Conservation (phyloP, 2,888 invertebrate species). For the Aspidiotus destructor region DNA sequence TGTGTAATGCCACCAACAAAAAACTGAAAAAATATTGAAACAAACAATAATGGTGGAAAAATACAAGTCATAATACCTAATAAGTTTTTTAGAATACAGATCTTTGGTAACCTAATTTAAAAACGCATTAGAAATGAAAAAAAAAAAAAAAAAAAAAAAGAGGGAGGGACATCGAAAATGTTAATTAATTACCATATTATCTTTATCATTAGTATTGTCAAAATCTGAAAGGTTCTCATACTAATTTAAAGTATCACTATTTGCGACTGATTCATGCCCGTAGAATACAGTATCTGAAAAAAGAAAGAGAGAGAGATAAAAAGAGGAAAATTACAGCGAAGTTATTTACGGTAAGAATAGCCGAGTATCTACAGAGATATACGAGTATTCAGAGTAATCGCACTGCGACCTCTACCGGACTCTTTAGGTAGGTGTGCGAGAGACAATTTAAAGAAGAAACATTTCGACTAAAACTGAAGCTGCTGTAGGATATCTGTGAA, state of each 20-base stretch:
- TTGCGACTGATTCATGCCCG: constrained; percentile 38
- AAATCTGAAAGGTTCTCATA: constrained; percentile 19
- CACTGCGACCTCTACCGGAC: too few relatives aligned
- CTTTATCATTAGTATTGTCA: constrained; percentile 27
- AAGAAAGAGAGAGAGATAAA: neutral
- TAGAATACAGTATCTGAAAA: constrained; percentile 39
- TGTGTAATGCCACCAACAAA: constrained; percentile 16
- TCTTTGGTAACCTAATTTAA: constrained; percentile 32
- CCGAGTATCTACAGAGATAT: too few relatives aligned
- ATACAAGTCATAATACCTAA: constrained; percentile 2
- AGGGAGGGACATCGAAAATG: neutral
- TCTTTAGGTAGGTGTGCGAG: too few relatives aligned
- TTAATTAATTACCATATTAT: constrained; percentile 12
- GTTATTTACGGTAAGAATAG: neutral
- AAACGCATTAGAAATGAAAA: constrained; percentile 10
- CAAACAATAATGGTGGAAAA: neutral
- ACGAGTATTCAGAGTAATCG: too few relatives aligned
- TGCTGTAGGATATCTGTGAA: too few relatives aligned
- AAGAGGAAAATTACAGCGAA: neutral
- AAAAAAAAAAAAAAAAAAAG: neutral
- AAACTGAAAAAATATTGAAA: constrained; percentile 9
- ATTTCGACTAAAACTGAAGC: too few relatives aligned
- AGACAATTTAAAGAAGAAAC: too few relatives aligned
- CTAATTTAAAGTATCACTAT: constrained; percentile 29
- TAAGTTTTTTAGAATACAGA: constrained; percentile 11